These are phyloP conservation scores for Pyrocephalus nanus DNA, from an alignment of 2,797 vertebrate genomes.

Conservation along the genomic window DNA sequence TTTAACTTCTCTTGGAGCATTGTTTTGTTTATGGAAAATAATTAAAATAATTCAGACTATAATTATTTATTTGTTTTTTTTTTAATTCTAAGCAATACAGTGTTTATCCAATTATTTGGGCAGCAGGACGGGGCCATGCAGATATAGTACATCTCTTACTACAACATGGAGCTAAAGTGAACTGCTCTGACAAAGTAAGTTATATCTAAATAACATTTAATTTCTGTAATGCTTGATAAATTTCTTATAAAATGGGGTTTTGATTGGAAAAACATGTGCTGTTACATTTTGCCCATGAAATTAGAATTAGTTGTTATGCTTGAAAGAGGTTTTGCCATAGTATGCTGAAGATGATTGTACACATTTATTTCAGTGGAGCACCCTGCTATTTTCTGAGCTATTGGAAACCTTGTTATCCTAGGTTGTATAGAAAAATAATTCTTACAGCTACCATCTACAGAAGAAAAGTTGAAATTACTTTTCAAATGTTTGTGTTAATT, in stretches of 20 bases:
- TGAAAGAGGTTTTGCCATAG: neutral
- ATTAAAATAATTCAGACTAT: neutral
- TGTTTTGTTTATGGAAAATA: neutral
- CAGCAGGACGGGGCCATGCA: constrained; percentile 91
- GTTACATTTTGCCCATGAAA: neutral
- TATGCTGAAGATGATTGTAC: neutral
- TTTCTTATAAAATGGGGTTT: neutral
- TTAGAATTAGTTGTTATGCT: neutral
- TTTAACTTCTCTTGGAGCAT: neutral
- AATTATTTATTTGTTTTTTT: neutral
- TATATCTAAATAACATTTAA: neutral
- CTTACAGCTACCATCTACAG: neutral
- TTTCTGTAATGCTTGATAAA: neutral
- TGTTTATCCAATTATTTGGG: constrained; percentile 97
- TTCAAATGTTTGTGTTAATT: neutral
- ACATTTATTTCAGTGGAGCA: neutral
- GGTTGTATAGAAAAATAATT: neutral
- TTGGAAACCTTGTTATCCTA: neutral
- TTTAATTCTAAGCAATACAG: constrained; percentile 88
- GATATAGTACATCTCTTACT: constrained; percentile 89
- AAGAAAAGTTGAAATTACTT: neutral
- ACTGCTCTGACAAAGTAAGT: constrained; percentile 96
- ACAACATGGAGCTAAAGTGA: constrained; percentile 90
- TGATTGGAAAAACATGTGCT: neutral
- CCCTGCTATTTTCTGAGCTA: neutral